Conservation (phyloP, 1,140 invertebrate species). For the Drosophila setifemur region DNA sequence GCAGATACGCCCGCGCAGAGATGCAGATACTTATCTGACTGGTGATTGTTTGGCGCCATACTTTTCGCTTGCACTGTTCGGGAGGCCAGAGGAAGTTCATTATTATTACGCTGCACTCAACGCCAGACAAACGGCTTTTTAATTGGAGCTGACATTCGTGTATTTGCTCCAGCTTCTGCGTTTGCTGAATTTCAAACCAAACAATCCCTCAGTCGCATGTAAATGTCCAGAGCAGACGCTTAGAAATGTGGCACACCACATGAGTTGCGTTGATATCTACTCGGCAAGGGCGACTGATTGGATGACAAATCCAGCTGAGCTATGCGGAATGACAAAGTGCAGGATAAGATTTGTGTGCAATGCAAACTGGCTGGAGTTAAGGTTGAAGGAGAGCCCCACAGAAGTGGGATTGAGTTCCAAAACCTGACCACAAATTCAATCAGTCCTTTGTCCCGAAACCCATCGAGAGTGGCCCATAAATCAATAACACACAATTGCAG, state of each 20-base stretch:
- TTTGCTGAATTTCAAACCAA: not conserved
- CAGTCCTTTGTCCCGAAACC: not conserved
- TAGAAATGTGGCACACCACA: constrained; percentile 31
- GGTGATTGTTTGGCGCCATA: constrained; percentile 66
- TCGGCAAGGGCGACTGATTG: too few species aligned
- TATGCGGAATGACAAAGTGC: constrained; percentile 34
- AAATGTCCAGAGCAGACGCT: constrained; percentile 34
- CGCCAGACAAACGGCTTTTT: constrained; percentile 66
- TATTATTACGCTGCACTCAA: constrained; percentile 58
- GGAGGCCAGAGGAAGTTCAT: constrained; percentile 55
- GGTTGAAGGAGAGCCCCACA: not conserved
- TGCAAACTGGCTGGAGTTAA: not conserved
- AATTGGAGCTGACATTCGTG: constrained; percentile 51
- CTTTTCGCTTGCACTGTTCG: constrained; percentile 52
- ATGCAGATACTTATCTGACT: constrained; percentile 19
- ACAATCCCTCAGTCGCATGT: constrained; percentile 6
- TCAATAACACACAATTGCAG: constrained; percentile 53
- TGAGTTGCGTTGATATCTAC: not conserved
- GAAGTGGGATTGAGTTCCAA: too few species aligned
- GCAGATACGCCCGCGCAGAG: constrained; percentile 25
- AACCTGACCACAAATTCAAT: constrained; percentile 48
- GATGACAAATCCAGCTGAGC: constrained; percentile 22
- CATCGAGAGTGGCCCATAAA: constrained; percentile 23
- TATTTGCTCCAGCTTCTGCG: constrained; percentile 20
- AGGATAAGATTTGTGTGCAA: constrained; percentile 27